Conservation (phyloP, 2,113 vertebrate species). For the Daubentonia madagascariensis region DNA sequence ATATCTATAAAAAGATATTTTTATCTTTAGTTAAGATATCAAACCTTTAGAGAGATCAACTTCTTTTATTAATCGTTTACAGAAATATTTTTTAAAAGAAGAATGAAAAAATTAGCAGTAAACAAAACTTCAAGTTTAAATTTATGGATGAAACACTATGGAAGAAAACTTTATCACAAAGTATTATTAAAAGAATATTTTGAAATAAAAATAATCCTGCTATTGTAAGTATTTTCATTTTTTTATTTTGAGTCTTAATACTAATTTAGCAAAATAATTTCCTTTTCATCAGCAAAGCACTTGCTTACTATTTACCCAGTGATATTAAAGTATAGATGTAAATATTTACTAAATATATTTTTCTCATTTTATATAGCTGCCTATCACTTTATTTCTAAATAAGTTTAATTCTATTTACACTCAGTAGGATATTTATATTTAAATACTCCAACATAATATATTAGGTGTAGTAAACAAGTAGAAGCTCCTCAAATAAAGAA, state of each 20-base stretch:
- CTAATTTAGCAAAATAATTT: conserved; percentile 21
- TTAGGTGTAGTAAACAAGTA: not conserved
- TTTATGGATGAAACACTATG: not conserved
- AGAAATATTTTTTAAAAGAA: conserved; percentile 22
- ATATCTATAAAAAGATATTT: not conserved
- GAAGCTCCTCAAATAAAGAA: not conserved
- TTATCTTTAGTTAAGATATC: not conserved
- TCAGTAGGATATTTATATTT: not conserved
- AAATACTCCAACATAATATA: not conserved
- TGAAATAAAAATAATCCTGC: conserved; percentile 31
- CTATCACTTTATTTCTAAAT: conserved; percentile 38
- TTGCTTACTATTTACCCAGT: not conserved
- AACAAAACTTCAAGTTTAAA: conserved; percentile 56
- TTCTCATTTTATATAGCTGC: conserved; percentile 22
- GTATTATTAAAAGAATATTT: not conserved
- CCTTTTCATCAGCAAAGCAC: not conserved
- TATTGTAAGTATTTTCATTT: not conserved
- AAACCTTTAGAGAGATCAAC: not conserved
- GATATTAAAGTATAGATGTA: not conserved
- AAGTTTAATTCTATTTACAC: not conserved
- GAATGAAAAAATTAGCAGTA: not conserved
- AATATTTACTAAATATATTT: conserved; percentile 37
- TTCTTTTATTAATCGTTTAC: conserved; percentile 46
- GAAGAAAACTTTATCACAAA: conserved; percentile 33
- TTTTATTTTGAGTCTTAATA: not conserved